phyloP scores from a whole-genome alignment of 2,888 invertebrate genomes.

The Phorcus lineatus region DNA sequence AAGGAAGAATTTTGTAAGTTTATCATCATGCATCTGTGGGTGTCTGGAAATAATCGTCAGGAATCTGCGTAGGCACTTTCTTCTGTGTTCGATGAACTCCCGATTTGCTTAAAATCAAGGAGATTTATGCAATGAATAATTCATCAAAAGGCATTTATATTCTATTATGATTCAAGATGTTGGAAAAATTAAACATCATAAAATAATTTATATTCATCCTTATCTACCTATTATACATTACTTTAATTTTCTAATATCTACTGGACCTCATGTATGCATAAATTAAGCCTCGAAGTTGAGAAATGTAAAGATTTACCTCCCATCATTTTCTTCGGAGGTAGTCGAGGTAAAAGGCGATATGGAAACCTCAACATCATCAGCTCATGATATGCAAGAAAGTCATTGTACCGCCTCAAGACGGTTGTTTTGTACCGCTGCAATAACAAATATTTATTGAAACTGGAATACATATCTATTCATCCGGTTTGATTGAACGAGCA shows the following conservation, averaged over 20 bases:
- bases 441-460: conserved; percentile 17
- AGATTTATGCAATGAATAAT: not conserved
- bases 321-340: conserved; percentile 76
- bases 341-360: conserved; percentile 73
- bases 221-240: no score
- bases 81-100: conserved; percentile 75
- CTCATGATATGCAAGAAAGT: conserved; percentile 75
- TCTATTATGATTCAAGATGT: no score
- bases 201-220: no score
- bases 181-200: no score
- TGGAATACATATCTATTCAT: no score
- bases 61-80: conserved; percentile 72
- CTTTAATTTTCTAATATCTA: no score
- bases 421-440: conserved; percentile 72
- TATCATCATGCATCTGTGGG: conserved; percentile 74
- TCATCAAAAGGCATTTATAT: no score
- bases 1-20: conserved; percentile 74
- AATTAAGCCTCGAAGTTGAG: no score
- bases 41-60: conserved; percentile 74
- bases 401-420: conserved; percentile 75
- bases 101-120: conserved; percentile 67
- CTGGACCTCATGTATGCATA: no score
- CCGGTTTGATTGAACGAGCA: no score
- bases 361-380: conserved; percentile 74
- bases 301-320: conserved; percentile 59